phyloP scores from a whole-genome alignment of 1,140 invertebrate genomes.

The Helicoverpa armigera region DNA sequence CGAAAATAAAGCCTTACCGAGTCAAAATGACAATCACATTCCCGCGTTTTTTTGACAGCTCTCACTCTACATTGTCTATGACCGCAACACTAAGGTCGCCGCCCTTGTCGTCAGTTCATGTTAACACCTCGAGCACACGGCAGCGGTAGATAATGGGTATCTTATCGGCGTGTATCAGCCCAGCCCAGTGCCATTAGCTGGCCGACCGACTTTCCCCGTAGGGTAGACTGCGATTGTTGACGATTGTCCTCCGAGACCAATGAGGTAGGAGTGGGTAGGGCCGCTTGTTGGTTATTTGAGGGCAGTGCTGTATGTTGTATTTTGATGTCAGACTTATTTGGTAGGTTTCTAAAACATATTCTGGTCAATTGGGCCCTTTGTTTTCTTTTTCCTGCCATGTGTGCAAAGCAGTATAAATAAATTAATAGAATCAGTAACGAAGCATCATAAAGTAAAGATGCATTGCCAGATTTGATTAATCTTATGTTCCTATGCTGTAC shows the following conservation, averaged over 20 bases:
- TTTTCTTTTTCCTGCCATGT: too few relatives aligned
- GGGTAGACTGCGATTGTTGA: constrained; percentile 58
- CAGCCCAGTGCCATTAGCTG: constrained; percentile 65
- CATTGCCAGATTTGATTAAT: too few relatives aligned
- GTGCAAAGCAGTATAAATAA: too few relatives aligned
- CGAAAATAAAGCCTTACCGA: not conserved
- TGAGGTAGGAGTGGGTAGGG: constrained; percentile 28
- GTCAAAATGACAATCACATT: too few relatives aligned
- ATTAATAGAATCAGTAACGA: too few relatives aligned
- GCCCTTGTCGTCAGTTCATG: constrained; percentile 34
- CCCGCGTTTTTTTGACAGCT: too few relatives aligned
- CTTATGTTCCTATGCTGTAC: too few relatives aligned
- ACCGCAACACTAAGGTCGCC: constrained; percentile 7
- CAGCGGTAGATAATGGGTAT: constrained; percentile 64
- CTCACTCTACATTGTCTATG: not conserved
- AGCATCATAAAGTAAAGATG: too few relatives aligned
- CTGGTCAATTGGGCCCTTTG: too few relatives aligned
- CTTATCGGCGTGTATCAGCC: constrained; percentile 68
- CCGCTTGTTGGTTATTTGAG: constrained; percentile 4
- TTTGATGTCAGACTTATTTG: too few relatives aligned
- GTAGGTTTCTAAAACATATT: too few relatives aligned
- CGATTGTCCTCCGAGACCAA: constrained; percentile 58
- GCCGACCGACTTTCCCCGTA: constrained; percentile 74
- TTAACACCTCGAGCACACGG: constrained; percentile 44
- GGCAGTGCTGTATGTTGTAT: too few relatives aligned